Conservation (phyloP, 2,113 vertebrate genomes). For the Psephotus haematonotus region DNA sequence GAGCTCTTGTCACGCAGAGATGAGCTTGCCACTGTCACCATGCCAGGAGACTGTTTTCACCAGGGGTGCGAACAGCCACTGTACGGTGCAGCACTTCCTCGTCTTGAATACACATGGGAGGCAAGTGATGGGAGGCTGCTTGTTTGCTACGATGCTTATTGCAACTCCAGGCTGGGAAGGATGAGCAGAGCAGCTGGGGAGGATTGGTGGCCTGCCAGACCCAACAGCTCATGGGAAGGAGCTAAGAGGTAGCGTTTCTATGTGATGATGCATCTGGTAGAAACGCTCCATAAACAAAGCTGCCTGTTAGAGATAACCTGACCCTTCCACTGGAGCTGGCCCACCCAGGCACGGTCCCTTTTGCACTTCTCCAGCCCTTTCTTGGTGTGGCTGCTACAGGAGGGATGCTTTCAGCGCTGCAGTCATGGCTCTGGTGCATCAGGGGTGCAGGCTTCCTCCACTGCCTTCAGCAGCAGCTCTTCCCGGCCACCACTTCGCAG, state of each 20-base stretch:
- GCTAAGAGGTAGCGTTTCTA: not conserved
- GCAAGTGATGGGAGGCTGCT: not conserved
- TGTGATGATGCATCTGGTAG: not conserved
- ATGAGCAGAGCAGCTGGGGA: not conserved
- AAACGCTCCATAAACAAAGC: not conserved
- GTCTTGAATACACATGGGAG: not conserved
- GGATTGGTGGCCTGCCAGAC: not conserved
- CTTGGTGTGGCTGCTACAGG: not conserved
- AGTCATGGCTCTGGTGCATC: fast-evolving
- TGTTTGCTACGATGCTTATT: not conserved
- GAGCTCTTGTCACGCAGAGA: not conserved
- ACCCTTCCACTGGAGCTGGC: not conserved
- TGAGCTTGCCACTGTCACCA: not conserved
- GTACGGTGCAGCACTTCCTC: not conserved
- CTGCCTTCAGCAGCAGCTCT: not conserved
- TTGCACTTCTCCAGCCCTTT: not conserved
- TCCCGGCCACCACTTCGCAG: not conserved
- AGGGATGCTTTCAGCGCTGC: not conserved
- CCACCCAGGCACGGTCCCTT: not conserved
- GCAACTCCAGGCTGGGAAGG: not conserved
- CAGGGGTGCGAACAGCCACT: fast-evolving
- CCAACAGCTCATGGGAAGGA: not conserved
- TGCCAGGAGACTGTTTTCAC: not conserved
- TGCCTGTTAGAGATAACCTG: not conserved
- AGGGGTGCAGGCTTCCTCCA: not conserved